Evolutionary conservation across 1,140 invertebrate species (phyloP).

Genomic region (Brachionus angularis): DNA sequence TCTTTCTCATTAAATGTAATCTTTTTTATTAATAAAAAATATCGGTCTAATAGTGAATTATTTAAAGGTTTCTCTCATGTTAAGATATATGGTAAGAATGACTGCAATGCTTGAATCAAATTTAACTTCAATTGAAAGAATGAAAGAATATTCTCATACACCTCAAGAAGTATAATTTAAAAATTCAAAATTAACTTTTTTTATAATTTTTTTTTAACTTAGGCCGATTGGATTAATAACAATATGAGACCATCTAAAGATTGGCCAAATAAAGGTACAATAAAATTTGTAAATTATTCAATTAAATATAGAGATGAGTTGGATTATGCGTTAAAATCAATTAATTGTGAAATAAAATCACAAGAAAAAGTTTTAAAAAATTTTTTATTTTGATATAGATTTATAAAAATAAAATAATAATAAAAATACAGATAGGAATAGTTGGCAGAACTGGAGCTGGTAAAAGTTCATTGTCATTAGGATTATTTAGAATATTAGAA

Average conservation of each 20-base stretch:
- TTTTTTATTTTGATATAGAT: too few relatives aligned
- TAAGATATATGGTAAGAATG: slow-evolving; percentile 94
- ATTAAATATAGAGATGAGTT: slow-evolving; percentile 50
- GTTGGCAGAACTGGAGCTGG: slow-evolving; percentile 80
- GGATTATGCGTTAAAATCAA: slow-evolving; percentile 49
- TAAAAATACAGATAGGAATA: slow-evolving; percentile 64
- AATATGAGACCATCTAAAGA: slow-evolving; percentile 51
- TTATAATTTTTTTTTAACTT: too few relatives aligned
- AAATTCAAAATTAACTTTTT: too few relatives aligned
- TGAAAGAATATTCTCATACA: slow-evolving; percentile 89
- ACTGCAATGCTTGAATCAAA: slow-evolving; percentile 93
- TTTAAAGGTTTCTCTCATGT: slow-evolving; percentile 72
- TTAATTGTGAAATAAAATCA: slow-evolving; percentile 48
- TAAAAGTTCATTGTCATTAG: slow-evolving; percentile 72
- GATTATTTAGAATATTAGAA: slow-evolving; percentile 61
- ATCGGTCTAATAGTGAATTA: neutral
- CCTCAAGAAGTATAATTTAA: slow-evolving; percentile 55
- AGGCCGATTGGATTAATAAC: slow-evolving; percentile 47
- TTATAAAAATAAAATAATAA: too few relatives aligned
- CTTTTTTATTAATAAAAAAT: neutral
- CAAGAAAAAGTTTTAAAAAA: slow-evolving; percentile 61
- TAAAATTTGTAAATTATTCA: slow-evolving; percentile 60
- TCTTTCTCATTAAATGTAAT: slow-evolving; percentile 60
- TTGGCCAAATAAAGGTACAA: slow-evolving; percentile 63
- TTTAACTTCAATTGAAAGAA: slow-evolving; percentile 94